A percentile compares a stretch with the other conserved stretches of the same genome.
Evolutionary conservation across 2,113 vertebrate genomes (phyloP).

Genomic region (Peromyscus californicus): DNA sequence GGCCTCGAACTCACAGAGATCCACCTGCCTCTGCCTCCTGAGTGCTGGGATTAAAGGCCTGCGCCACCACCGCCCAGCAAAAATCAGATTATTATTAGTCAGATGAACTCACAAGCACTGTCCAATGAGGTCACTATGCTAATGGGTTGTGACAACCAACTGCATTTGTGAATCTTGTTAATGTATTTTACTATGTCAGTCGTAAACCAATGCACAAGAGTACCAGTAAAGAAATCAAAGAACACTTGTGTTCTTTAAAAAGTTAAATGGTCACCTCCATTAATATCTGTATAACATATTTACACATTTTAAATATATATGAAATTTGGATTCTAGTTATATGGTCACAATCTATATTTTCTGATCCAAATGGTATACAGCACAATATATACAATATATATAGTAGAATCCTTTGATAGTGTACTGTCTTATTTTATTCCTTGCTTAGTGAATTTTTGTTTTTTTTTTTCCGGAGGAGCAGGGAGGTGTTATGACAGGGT

Average conservation of each 20-base stretch:
- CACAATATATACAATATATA: not conserved
- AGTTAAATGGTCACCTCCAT: constrained; percentile 8
- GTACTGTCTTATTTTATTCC: not conserved
- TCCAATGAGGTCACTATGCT: not conserved
- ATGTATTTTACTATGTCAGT: not conserved
- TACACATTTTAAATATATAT: constrained; percentile 20
- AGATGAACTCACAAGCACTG: not conserved
- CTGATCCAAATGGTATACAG: not conserved
- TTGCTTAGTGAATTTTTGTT: not conserved
- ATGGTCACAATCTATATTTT: constrained; percentile 11
- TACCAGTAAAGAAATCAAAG: constrained; percentile 9
- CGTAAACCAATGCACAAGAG: not conserved
- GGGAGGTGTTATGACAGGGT: not conserved
- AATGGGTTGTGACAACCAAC: constrained; percentile 16
- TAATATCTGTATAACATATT: constrained; percentile 29
- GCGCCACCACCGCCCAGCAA: not conserved
- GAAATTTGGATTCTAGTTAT: constrained; percentile 8
- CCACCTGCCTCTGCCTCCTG: too few relatives aligned
- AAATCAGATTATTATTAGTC: constrained; percentile 32
- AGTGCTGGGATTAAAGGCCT: too few relatives aligned
- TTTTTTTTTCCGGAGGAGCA: not conserved
- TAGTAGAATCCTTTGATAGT: not conserved
- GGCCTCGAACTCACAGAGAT: too few relatives aligned
- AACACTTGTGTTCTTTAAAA: constrained; percentile 45
- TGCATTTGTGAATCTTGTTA: not conserved